Conservation (phyloP, 2,888 invertebrate species). For the Mesochorus sp. region DNA sequence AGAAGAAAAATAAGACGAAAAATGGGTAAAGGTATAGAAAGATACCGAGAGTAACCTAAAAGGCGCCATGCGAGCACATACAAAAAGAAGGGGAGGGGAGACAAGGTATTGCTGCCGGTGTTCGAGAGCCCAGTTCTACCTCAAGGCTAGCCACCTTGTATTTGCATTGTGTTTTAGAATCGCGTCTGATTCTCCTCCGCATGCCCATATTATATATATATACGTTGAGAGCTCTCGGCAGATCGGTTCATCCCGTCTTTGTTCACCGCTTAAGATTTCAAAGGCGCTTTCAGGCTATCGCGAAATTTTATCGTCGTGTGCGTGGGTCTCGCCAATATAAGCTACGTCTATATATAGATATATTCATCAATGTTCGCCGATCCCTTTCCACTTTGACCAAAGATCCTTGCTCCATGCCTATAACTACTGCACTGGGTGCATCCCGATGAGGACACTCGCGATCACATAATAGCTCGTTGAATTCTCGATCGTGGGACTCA, state of each 20-base stretch:
- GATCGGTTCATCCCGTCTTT: conserved; percentile 2
- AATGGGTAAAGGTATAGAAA: too few species aligned
- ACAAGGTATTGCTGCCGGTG: conserved; percentile 16
- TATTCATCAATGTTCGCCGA: background rate
- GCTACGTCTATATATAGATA: background rate
- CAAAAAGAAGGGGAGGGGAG: background rate
- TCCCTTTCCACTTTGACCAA: conserved; percentile 11
- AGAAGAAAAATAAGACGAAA: background rate
- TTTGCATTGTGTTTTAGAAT: conserved; percentile 74
- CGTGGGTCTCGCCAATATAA: background rate
- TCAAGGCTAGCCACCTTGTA: conserved; percentile 71
- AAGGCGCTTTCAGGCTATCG: conserved; percentile 2
- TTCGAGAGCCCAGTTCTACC: conserved; percentile 51
- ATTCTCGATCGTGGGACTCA: conserved; percentile 51
- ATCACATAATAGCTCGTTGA: conserved; percentile 35
- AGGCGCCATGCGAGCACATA: too few species aligned
- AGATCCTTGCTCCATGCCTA: background rate
- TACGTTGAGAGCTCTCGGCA: background rate
- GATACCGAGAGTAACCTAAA: too few species aligned
- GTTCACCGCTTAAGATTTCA: conserved; percentile 10
- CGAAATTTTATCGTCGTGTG: conserved; percentile 13
- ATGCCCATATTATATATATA: background rate
- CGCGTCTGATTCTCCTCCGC: conserved; percentile 32
- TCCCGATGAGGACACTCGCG: conserved; percentile 44
- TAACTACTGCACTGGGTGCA: conserved; percentile 36